Percentiles rank a stretch among this genome's conserved stretches.
These are phyloP conservation scores for Oscheius sp. DNA, from an alignment of 2,888 invertebrate species.

Conservation along the genomic window DNA sequence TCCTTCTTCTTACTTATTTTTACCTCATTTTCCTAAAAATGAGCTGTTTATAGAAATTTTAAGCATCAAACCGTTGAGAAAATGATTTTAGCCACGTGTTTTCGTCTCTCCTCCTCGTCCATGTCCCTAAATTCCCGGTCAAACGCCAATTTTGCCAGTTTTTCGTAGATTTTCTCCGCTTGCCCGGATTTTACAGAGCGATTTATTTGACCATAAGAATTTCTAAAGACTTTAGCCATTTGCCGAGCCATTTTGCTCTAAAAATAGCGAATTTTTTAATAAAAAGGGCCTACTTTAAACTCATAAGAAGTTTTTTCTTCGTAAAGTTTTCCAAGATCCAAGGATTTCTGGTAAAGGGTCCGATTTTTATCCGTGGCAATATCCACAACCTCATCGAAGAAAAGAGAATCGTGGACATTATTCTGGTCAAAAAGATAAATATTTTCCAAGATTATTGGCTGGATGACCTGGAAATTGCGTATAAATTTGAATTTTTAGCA, in stretches of 20 bases:
- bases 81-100: too few relatives aligned
- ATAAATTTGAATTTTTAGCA: too few relatives aligned
- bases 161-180: too few relatives aligned
- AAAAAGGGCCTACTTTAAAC: background rate
- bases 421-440: background rate
- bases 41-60: too few relatives aligned
- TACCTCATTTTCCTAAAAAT: too few relatives aligned
- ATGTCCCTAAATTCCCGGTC: too few relatives aligned
- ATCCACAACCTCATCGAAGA: background rate
- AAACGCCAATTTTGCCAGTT: too few relatives aligned
- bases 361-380: background rate
- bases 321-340: background rate
- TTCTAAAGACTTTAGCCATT: background rate
- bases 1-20: too few relatives aligned
- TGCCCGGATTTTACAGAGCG: too few relatives aligned
- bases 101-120: too few relatives aligned
- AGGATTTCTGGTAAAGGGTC: background rate
- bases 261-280: background rate
- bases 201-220: background rate
- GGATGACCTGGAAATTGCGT: background rate
- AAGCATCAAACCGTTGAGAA: too few relatives aligned
- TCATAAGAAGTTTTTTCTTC: background rate
- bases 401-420: background rate
- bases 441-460: background rate
- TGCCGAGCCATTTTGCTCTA: background rate